Evolutionary conservation across 2,888 invertebrate genomes (phyloP), one percentile per base, ranked within the genome.

Genomic region (Heliothis peltigera): DNA sequence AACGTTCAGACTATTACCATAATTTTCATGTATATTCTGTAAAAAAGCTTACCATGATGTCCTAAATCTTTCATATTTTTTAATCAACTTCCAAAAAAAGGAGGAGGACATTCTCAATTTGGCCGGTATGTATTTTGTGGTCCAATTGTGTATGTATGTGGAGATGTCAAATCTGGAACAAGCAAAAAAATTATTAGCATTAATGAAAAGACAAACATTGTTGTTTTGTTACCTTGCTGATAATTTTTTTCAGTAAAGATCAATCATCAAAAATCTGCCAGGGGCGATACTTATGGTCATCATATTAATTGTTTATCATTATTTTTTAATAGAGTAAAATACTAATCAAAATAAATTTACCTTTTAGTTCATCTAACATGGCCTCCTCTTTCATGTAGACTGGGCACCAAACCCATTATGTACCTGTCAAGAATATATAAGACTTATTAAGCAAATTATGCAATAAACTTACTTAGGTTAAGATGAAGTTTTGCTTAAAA

Each of bases 231-330:
- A 7, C 15, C 4, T 43, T 21, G 10, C 4, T 22, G 8, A 18
- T 10, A 35, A 10, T 15, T 35, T 56, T 56, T 21, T 54, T 82
- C 81, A 80, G 81, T 56, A 75, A 75, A 52, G 73, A 83, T 74
- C 74, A 67, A 67, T 74, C 74, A 74, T 74, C 74, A 71, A 69
- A 53, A 10, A 44, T 74, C 70, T 64, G 74, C 61, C 51, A 67
- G 74, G 74, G 74, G 74, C 74, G 74, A 70, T 74, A 67, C 69
- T 60, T 65, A 64, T 59, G 52, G 66, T 64, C 73, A 73, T 73
- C 73, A 73, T 57, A 47, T 51, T 15, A 47, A 2, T 46, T 21
- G 7, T n/a, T 7, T 25, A 46, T 12, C 19, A 28, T 32, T 28
- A 19, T 18, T 28, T 46, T 8, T 21, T 5, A 10, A 46, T 21